phyloP scores from a whole-genome alignment of 2,113 vertebrate species.

The Corydoras sp. region DNA sequence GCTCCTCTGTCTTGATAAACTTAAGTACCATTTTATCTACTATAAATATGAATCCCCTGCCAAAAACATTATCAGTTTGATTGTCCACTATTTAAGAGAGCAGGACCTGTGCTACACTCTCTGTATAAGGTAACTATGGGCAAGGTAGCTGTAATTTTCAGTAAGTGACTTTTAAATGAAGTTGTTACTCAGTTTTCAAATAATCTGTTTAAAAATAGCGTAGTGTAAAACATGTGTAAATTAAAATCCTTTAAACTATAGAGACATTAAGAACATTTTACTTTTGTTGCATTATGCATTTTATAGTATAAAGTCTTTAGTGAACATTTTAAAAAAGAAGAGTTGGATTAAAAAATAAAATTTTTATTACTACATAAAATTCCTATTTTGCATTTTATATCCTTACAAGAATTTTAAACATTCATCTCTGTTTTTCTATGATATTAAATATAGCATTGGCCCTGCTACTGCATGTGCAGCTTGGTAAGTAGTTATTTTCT shows the following conservation, averaged over 20 bases:
- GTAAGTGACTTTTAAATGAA: constrained; percentile 36
- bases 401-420: neutral
- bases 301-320: too few relatives aligned
- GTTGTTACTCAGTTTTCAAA: neutral
- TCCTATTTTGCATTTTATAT: too few relatives aligned
- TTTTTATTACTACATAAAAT: too few relatives aligned
- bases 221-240: too few relatives aligned
- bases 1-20: neutral
- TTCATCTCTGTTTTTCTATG: neutral
- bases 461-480: constrained; percentile 51
- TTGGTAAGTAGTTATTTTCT: constrained; percentile 45
- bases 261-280: too few relatives aligned
- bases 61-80: constrained; percentile 9
- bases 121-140: constrained; percentile 49
- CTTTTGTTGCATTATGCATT: too few relatives aligned
- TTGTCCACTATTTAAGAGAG: constrained; percentile 46
- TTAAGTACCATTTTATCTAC: constrained; percentile 34
- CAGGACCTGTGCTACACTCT: neutral
- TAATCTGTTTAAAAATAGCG: too few relatives aligned
- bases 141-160: constrained; percentile 49
- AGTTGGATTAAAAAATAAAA: too few relatives aligned
- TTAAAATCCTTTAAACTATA: too few relatives aligned
- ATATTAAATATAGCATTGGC: constrained; percentile 43
- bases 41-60: constrained; percentile 46
- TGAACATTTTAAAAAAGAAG: too few relatives aligned